Percentiles rank a stretch among this genome's conserved stretches.
Evolutionary conservation across 2,888 invertebrate species (phyloP).

Genomic region (Pterostichus niger): DNA sequence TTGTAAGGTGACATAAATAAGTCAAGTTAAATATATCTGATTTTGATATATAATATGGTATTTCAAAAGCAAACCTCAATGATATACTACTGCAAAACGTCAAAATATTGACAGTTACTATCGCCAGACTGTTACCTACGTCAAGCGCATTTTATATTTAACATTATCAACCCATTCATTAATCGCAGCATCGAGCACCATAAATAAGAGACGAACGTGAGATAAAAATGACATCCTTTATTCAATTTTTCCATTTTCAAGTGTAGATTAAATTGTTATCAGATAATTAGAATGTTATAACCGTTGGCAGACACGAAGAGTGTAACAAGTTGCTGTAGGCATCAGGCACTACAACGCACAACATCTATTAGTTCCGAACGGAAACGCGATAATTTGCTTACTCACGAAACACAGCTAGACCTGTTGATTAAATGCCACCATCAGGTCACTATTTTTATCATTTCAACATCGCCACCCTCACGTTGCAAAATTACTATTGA

Average conservation of each 20-base stretch:
- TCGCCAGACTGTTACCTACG: slow-evolving; percentile 13
- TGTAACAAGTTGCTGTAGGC: slow-evolving; percentile 34
- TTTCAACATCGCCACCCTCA: neutral
- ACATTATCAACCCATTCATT: slow-evolving; percentile 25
- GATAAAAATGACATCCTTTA: slow-evolving; percentile 39
- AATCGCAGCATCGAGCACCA: neutral
- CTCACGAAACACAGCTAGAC: slow-evolving; percentile 39
- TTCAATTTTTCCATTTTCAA: slow-evolving; percentile 16
- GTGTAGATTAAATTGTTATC: slow-evolving; percentile 18
- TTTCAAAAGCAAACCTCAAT: too few species aligned
- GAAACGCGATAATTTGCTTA: slow-evolving; percentile 51
- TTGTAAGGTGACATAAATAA: too few species aligned
- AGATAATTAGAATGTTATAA: slow-evolving; percentile 18
- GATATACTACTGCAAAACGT: neutral
- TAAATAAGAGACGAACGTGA: slow-evolving; percentile 22
- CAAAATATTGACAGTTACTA: slow-evolving; percentile 19
- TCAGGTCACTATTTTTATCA: slow-evolving; percentile 24
- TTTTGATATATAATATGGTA: too few species aligned
- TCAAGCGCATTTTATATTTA: slow-evolving; percentile 4
- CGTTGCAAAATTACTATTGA: slow-evolving; percentile 4
- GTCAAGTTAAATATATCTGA: too few species aligned
- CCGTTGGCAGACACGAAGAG: slow-evolving; percentile 6
- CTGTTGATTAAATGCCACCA: slow-evolving; percentile 42
- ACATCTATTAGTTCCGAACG: slow-evolving; percentile 37
- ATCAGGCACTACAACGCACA: neutral